These are phyloP conservation scores for Nephrotoma flavescens DNA, from an alignment of 2,888 invertebrate genomes.

Conservation along the genomic window DNA sequence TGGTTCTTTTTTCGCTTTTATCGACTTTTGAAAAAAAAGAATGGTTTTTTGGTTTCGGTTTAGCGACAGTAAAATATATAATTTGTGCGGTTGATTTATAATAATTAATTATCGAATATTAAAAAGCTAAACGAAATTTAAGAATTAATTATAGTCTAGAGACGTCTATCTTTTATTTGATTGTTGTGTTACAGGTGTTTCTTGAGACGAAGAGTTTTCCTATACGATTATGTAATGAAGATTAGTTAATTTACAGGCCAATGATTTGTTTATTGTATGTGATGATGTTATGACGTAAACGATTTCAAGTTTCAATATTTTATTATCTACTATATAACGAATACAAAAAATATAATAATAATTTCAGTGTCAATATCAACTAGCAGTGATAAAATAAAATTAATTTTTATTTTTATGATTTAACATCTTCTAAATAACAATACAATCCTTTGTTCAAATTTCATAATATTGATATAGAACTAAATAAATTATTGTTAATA, in stretches of 20 bases:
- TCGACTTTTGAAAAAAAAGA: neutral
- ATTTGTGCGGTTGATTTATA: neutral
- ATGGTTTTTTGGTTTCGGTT: neutral
- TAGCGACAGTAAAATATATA: neutral
- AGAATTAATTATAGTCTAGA: too few species aligned
- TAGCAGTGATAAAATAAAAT: neutral
- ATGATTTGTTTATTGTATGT: neutral
- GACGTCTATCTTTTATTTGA: too few species aligned
- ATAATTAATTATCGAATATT: neutral
- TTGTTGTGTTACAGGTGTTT: too few species aligned
- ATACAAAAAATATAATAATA: neutral
- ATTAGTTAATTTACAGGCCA: neutral
- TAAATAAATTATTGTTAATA: too few species aligned
- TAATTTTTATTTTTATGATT: neutral
- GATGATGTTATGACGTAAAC: neutral
- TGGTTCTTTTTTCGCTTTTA: neutral
- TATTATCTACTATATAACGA: neutral
- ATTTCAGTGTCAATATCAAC: neutral
- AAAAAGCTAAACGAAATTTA: neutral
- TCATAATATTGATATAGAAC: neutral
- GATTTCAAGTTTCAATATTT: neutral
- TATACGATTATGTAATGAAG: neutral
- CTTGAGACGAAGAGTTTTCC: too few species aligned
- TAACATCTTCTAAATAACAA: neutral
- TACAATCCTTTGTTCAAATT: neutral